Evolutionary conservation across 2,888 invertebrate genomes (phyloP).

Genomic region (Caenorhabditis panamensis): DNA sequence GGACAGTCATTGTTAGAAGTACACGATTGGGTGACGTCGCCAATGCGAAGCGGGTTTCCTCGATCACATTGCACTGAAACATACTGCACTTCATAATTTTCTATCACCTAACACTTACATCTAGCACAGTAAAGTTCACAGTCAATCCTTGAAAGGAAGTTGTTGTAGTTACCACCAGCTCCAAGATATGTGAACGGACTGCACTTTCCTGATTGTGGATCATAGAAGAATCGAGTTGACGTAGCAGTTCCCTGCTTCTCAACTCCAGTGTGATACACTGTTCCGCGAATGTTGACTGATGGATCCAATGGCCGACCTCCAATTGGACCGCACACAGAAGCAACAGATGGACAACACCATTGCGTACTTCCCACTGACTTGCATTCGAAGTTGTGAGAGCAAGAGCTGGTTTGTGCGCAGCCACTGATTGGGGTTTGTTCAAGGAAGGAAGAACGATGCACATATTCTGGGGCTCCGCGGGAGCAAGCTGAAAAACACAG

Average conservation of each 20-base stretch:
- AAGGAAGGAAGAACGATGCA: conserved; percentile 66
- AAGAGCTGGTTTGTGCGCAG: conserved; percentile 69
- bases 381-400: conserved; percentile 71
- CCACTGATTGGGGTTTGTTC: conserved; percentile 73
- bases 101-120: conserved; percentile 38
- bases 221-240: conserved; percentile 73
- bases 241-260: conserved; percentile 74
- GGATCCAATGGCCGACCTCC: conserved; percentile 75
- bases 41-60: conserved; percentile 73
- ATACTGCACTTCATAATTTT: background rate
- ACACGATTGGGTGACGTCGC: conserved; percentile 73
- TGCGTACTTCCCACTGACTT: conserved; percentile 73
- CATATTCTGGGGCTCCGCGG: conserved; percentile 74
- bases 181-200: conserved; percentile 73
- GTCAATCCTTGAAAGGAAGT: conserved; percentile 73
- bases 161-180: conserved; percentile 76
- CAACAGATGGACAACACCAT: conserved; percentile 75
- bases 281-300: conserved; percentile 61
- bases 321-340: conserved; percentile 70
- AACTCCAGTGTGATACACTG: conserved; percentile 71
- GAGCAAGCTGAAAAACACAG: conserved; percentile 71
- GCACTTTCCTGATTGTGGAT: conserved; percentile 69
- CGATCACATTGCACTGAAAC: conserved; percentile 74
- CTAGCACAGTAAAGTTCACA: conserved; percentile 73
- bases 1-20: conserved; percentile 73